These are phyloP conservation scores for Aphaenogaster floridana DNA, from an alignment of 1,140 invertebrate species.

Conservation along the genomic window DNA sequence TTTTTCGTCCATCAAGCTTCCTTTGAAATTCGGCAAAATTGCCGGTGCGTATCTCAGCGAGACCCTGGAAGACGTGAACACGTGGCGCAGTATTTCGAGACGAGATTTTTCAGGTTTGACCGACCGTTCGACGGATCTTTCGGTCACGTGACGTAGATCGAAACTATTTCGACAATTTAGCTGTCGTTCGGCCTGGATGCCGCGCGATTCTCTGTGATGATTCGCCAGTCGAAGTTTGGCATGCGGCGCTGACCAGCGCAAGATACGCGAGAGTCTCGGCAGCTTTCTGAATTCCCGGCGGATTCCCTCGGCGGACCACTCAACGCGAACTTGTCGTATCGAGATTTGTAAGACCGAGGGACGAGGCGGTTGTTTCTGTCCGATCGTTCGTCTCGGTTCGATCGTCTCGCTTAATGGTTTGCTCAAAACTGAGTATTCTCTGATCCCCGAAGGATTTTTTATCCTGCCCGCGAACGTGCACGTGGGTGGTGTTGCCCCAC, in stretches of 20 bases:
- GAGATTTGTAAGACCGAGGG: neutral
- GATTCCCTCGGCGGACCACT: neutral
- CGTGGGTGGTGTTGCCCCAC: conserved; percentile 67
- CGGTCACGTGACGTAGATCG: conserved; percentile 6
- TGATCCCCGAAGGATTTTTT: conserved; percentile 68
- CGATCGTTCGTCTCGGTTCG: conserved; percentile 3
- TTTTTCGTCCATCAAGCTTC: neutral
- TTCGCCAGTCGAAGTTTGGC: neutral
- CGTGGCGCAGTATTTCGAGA: neutral
- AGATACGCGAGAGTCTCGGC: neutral
- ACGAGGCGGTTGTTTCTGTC: conserved; percentile 1
- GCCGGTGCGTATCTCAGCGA: neutral
- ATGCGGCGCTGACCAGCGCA: conserved; percentile 20
- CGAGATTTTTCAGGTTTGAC: neutral
- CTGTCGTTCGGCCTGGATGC: neutral
- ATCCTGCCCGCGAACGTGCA: conserved; percentile 50
- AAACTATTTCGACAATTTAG: neutral
- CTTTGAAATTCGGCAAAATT: neutral
- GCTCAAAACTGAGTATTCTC: conserved; percentile 69
- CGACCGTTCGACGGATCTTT: neutral
- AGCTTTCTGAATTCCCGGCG: neutral
- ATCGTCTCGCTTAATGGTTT: conserved; percentile 63
- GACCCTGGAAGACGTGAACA: neutral
- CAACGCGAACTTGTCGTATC: neutral
- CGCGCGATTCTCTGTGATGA: conserved; percentile 10